Base-by-base conservation (phyloP, 1,140 invertebrate species). In the Drosophila micromelanica region DNA sequence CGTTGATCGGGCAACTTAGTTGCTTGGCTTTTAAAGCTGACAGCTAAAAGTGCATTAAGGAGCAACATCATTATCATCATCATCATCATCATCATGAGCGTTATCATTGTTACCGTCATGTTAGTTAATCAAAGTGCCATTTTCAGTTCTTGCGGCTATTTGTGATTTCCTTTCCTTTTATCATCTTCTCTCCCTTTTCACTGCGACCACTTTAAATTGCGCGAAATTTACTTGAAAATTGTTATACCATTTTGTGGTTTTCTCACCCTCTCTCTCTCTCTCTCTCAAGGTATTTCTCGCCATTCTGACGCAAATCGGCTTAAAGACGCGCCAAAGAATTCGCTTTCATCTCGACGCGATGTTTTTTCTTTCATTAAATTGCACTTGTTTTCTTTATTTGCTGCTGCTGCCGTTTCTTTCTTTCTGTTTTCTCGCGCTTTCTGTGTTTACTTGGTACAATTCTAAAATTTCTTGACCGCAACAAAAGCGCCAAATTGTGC, bases 401-500 rank as follows among this genome's bases (percentile, higher is more conserved):
- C 7, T 13, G 17, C 51, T n/a, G 17, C 51, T n/a, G 15, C 23
- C 54, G 32, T 37, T 57, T 37, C 42, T 27, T 27, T 37, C 20
- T 35, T 76, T 64, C 20, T 35, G 71, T 64, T 60, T 37, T 45
- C 51, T 56, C 37, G 42, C 45, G 42, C 23, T 27, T 46, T 51
- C 52, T 48, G 40, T 45, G 45, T 42, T 68, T 51, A 40, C 27
- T 79, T 80, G 54, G 17, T 17, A 59, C 38, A 76, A 79, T 84
- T 79, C 72, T 73, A 59, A 79, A 84, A 72, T 84, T 73, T 62
- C 73, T 84, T 85, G 80, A 84, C 80, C 80, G 72, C 80, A 84
- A 79, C 72, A 84, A 80, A 67, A 78, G 80, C 80, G 80, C 51
- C 60, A 80, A 84, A 85, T 73, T 85, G 76, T 84, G 80, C 76